Evolutionary conservation across 2,797 vertebrate species (phyloP), one percentile per base, ranked within the genome.

Genomic region (Phataginus tricuspis): DNA sequence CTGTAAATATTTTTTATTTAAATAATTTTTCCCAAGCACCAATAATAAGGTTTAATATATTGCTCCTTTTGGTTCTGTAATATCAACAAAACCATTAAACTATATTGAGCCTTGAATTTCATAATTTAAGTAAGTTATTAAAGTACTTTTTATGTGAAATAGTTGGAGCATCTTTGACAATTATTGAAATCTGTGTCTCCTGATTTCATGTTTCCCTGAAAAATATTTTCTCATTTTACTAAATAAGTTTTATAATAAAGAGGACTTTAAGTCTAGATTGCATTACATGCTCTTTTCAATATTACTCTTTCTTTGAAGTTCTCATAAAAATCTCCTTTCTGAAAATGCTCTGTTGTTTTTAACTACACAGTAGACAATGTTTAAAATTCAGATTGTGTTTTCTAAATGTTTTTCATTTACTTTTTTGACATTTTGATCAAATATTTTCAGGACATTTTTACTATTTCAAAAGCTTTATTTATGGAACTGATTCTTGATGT

Each of bases 1-100:
- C 66, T 79, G 25, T 94, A 87, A 92, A 90, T 77, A 31, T 90
- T 92, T 92, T 37, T 90, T 18, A 51, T 64, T 95, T 89, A 82
- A 92, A 64, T 86, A 39, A 68, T 25, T 92, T 86, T 69, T 79
- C 7, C 39, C 42, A 86, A 92, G 23, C 29, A 79, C 23, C n/a
- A 79, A 79, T 45, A 85, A 57, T 64, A 83, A 14, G 79, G 37
- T 75, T 86, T 92, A 79, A 89, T 27, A 55, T 83, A 88, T 78
- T 95, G 71, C 25, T 78, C 18, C 23, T 78, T 89, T 90, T 66
- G 53, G 16, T 78, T 87, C 72, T 92, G 10, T 55, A 91, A 55
- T 94, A 78, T 87, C n/a, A 42, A 72, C 42, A 90, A 94, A 95
- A 87, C 19, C 59, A 68, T 68, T 87, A 83, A 94, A 74, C 6